Evolutionary conservation across 2,797 vertebrate genomes (phyloP).

Genomic region (Macropus fuliginosus): DNA sequence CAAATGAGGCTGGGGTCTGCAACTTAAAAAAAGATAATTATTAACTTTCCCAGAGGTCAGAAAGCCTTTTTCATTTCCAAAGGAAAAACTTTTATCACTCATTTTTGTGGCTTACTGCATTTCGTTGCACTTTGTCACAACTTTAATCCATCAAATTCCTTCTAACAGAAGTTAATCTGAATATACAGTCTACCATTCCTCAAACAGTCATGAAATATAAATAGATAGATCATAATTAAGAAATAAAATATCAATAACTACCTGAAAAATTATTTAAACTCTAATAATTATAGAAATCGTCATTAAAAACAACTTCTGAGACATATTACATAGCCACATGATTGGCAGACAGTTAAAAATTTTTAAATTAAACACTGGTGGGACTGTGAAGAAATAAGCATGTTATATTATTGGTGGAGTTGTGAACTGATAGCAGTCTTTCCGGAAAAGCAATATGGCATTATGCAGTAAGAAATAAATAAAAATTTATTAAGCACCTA

Average conservation of each 20-base stretch:
- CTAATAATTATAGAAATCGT: background rate
- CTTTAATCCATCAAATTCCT: background rate
- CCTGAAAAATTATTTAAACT: background rate
- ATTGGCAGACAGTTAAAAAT: background rate
- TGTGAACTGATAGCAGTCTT: background rate
- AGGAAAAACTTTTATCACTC: conserved; percentile 12
- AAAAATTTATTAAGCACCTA: background rate
- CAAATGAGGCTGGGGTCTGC: conserved; percentile 99
- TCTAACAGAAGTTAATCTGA: background rate
- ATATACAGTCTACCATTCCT: background rate
- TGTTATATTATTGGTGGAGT: background rate
- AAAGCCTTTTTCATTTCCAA: conserved; percentile 45
- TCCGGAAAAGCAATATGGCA: background rate
- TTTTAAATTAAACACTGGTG: background rate
- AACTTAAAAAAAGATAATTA: conserved; percentile 89
- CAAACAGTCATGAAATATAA: background rate
- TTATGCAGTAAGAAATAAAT: background rate
- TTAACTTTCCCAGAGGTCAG: conserved; percentile 80
- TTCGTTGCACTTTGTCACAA: conserved; percentile 23
- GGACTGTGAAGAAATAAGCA: background rate
- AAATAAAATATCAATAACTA: background rate
- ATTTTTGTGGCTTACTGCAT: conserved; percentile 45
- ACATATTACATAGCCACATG: background rate
- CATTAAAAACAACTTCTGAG: background rate
- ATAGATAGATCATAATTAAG: background rate